Conservation (phyloP, 2,888 invertebrate species). For the Cheilosia vernalis region DNA sequence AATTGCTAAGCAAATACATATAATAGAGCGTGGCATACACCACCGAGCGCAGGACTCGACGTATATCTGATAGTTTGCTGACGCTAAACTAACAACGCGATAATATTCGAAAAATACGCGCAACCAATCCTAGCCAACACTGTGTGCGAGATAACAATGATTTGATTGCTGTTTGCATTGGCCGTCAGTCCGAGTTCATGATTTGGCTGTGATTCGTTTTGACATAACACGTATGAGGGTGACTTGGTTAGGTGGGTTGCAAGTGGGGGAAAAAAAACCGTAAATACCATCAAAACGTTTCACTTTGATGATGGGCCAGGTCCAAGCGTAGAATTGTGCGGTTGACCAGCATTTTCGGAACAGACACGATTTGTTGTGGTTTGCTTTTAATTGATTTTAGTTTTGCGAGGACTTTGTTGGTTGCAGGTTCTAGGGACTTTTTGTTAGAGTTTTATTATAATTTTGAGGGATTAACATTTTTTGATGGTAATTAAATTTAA, state of each 20-base stretch:
- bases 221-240: background rate
- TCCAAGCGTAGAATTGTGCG: slow-evolving; percentile 45
- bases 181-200: slow-evolving; percentile 44
- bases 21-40: slow-evolving; percentile 35
- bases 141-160: slow-evolving; percentile 29
- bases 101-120: slow-evolving; percentile 37
- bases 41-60: background rate
- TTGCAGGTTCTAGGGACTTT: background rate
- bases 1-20: slow-evolving; percentile 59
- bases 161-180: slow-evolving; percentile 60
- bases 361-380: slow-evolving; percentile 61
- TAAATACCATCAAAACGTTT: background rate
- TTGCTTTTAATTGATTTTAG: slow-evolving; percentile 52
- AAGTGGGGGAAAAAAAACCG: background rate
- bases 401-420: slow-evolving; percentile 18
- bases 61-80: background rate
- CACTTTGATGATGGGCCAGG: slow-evolving; percentile 1
- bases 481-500: slow-evolving; percentile 38
- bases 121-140: background rate
- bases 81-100: slow-evolving; percentile 20
- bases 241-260: background rate
- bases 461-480: slow-evolving; percentile 31
- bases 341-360: slow-evolving; percentile 48
- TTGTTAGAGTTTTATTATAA: slow-evolving; percentile 19
- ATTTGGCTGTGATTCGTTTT: slow-evolving; percentile 30